Conservation (phyloP, 92 coral and sea anemone species). For the Zoanthus solanderi region DNA sequence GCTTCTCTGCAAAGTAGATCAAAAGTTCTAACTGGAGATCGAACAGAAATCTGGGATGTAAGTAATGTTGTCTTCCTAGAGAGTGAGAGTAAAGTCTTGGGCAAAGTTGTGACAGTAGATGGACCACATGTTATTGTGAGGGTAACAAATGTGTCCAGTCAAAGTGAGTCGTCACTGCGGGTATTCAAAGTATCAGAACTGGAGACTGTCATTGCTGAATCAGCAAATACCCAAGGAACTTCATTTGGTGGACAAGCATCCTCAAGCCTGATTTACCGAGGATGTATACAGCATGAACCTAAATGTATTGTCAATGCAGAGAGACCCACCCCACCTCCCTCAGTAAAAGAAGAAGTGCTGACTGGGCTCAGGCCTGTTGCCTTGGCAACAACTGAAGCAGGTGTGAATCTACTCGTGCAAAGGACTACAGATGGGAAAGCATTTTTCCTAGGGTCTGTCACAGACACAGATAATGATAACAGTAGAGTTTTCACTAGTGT, state of each 20-base stretch:
- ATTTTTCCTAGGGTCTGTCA: constrained; percentile 81
- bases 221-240: constrained; percentile 49
- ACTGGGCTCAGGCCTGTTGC: constrained; percentile 81
- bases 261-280: constrained; percentile 77
- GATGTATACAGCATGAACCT: constrained; percentile 82
- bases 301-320: constrained; percentile 69
- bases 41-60: constrained; percentile 84
- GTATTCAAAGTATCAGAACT: constrained; percentile 89
- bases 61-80: constrained; percentile 86
- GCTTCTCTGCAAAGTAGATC: neutral
- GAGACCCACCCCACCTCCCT: constrained; percentile 6
- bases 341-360: constrained; percentile 62
- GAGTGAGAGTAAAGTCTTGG: constrained; percentile 86
- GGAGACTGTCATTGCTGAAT: constrained; percentile 73
- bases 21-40: constrained; percentile 24
- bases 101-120: constrained; percentile 87
- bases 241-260: constrained; percentile 50
- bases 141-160: constrained; percentile 56
- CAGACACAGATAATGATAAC: constrained; percentile 69
- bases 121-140: constrained; percentile 95
- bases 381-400: constrained; percentile 80
- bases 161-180: constrained; percentile 71
- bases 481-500: constrained; percentile 83
- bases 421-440: constrained; percentile 64
- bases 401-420: constrained; percentile 77